A percentile compares a stretch with the other conserved stretches of the same genome.
phyloP scores from a whole-genome alignment of 2,797 vertebrate genomes.

The Phyllotis vaccarum region DNA sequence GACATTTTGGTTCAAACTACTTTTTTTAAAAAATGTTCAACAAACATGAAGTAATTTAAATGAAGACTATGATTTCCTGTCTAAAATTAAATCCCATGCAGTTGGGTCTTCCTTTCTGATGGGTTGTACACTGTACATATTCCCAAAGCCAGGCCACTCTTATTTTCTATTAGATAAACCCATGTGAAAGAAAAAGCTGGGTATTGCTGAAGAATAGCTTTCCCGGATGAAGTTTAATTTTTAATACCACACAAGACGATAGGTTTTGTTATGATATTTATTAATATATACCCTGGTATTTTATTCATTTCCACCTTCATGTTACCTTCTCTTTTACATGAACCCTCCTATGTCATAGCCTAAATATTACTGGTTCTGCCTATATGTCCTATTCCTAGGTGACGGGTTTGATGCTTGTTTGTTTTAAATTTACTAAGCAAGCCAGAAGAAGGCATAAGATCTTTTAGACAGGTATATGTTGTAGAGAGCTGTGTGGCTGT shows the following conservation, averaged over 20 bases:
- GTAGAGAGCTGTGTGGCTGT: too few relatives aligned
- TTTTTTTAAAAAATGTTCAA: neutral
- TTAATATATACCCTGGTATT: neutral
- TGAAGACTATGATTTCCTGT: neutral
- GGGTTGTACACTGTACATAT: neutral
- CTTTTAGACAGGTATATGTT: too few relatives aligned
- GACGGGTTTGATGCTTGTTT: neutral
- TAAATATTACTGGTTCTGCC: neutral
- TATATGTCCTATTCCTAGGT: neutral
- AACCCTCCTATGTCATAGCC: neutral
- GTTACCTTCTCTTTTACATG: neutral
- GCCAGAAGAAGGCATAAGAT: neutral
- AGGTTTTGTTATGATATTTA: neutral
- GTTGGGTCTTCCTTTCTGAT: neutral
- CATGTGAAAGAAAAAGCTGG: neutral
- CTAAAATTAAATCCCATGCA: neutral
- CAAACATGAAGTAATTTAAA: conserved; percentile 39
- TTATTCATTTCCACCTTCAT: neutral
- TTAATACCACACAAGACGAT: neutral
- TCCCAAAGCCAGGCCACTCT: neutral
- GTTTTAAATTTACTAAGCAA: neutral
- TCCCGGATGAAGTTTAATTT: neutral
- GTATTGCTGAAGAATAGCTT: neutral
- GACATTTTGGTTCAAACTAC: conserved; percentile 31
- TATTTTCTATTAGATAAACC: neutral